Evolutionary conservation across 2,113 vertebrate genomes (phyloP), one percentile per base, ranked within the genome.

Genomic region (Perccottus glenii): DNA sequence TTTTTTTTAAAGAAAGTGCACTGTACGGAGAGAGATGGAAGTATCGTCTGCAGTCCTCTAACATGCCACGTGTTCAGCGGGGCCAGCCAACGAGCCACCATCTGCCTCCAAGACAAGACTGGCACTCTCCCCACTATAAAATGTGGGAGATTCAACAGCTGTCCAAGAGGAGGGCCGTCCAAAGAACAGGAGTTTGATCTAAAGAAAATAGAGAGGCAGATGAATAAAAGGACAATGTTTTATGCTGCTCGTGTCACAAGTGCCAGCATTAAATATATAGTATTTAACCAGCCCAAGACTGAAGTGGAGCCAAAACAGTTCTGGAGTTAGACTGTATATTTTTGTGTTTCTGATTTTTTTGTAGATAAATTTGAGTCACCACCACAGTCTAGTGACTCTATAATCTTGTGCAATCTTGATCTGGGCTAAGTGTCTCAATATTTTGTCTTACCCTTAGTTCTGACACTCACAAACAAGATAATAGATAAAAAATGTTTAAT

Each of bases 91-190:
- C 83, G 81, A 67, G 87, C 78, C 73, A 48, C 86, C 87, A 90
- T 91, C 88, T 90, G 90, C 84, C 84, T 78, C 3, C 5, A 70
- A 84, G 77, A 86, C 79, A 16, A 79, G 78, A 72, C 85, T 87
- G 87, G 84, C 87, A 85, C 71, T 78, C 77, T 74, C 70, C 38
- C 82, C 40, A 60, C 70, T 70, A 59, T 87, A 66, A 89, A 85
- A 86, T 70, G 71, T 70, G 85, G 83, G 77, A 74, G 78, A 75
- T 67, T 73, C 80, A 80, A 84, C 89, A 90, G 85, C 88, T 89
- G 89, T 61, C 68, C 63, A 64, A 85, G 82, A 87, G 33, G 67
- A 73, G 78, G 64, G 75, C 45, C 47, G 58, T 76, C 75, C 70
- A 85, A 82, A 81, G 65, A 85, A 75, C 69, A 78, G 53, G 48